phyloP scores from a whole-genome alignment of 2,797 vertebrate genomes.

The Falco rusticolus region DNA sequence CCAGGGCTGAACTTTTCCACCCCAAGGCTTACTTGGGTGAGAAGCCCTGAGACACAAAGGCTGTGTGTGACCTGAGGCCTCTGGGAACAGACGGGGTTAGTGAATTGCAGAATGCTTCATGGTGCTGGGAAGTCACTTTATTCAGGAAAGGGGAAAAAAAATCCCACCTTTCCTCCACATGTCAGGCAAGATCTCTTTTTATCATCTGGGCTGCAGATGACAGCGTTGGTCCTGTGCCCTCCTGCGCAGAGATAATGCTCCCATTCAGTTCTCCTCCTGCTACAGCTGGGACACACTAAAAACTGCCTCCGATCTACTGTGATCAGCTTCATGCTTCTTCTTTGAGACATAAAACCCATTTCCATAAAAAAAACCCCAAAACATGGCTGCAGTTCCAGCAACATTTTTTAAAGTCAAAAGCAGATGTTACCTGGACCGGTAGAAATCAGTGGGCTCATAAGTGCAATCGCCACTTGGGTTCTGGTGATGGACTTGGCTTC shows the following conservation, averaged over 20 bases:
- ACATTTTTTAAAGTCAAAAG: not conserved
- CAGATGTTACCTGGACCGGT: not conserved
- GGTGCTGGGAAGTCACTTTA: not conserved
- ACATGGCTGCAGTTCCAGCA: not conserved
- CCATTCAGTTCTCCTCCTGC: not conserved
- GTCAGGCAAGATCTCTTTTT: conserved; percentile 28
- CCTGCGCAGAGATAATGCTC: not conserved
- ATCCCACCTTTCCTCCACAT: not conserved
- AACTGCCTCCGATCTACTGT: not conserved
- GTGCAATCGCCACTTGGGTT: not conserved
- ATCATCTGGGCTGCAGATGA: conserved; percentile 29
- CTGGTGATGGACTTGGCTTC: not conserved
- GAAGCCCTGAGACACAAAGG: not conserved
- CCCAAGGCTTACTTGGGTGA: not conserved
- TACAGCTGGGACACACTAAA: not conserved
- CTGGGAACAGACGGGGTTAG: not conserved
- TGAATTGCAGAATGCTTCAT: not conserved
- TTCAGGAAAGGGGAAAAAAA: conserved; percentile 4
- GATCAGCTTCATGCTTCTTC: not conserved
- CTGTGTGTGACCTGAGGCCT: rapidly evolving
- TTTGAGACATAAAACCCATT: not conserved
- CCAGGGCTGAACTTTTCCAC: not conserved
- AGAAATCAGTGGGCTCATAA: not conserved
- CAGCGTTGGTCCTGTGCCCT: not conserved
- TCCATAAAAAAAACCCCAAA: not conserved